These are phyloP conservation scores for Zonitis immaculata DNA, from an alignment of 2,888 invertebrate species.

Conservation along the genomic window DNA sequence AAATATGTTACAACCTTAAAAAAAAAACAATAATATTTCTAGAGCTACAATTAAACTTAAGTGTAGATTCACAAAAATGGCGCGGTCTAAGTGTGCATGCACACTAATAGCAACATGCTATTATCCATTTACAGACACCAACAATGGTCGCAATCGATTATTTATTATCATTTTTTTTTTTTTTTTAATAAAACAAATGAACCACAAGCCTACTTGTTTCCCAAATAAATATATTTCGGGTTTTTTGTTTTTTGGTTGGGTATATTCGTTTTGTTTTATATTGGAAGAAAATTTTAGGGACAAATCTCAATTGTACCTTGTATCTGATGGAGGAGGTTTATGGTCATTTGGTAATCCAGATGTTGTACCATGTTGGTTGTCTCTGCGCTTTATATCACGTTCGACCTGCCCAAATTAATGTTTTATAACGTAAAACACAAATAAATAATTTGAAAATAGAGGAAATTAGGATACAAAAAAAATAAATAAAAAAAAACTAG, in stretches of 20 bases:
- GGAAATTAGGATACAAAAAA: too few relatives aligned
- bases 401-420: conserved; percentile 46
- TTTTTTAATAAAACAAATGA: neutral
- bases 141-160: too few relatives aligned
- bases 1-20: conserved; percentile 69
- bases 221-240: too few relatives aligned
- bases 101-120: conserved; percentile 3
- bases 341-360: conserved; percentile 39
- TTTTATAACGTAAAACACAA: too few relatives aligned
- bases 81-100: neutral
- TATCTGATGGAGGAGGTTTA: conserved; percentile 43
- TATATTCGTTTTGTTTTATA: too few relatives aligned
- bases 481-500: too few relatives aligned
- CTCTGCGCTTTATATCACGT: conserved; percentile 33
- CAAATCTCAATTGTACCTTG: too few relatives aligned
- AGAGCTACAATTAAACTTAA: neutral
- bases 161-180: too few relatives aligned
- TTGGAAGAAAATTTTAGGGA: conserved; percentile 15
- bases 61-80: neutral
- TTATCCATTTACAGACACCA: neutral
- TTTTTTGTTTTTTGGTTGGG: too few relatives aligned
- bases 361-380: conserved; percentile 27
- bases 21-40: neutral
- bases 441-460: too few relatives aligned
- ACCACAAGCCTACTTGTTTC: neutral